Base-by-base conservation (phyloP, 2,113 vertebrate species). In the Bufo bufo region DNA sequence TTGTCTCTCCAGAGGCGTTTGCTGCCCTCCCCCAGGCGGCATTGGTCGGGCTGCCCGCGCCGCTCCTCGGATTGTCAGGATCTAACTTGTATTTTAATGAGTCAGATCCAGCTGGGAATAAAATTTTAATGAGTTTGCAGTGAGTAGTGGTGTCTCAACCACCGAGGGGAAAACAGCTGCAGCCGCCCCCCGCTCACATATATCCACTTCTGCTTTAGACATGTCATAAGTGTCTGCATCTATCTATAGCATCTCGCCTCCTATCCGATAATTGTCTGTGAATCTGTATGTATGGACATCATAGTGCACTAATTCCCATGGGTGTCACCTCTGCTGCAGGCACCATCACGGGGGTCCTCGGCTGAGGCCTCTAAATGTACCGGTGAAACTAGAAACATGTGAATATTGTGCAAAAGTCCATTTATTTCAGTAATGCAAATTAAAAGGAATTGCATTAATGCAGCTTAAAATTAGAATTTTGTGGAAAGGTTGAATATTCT, bases 91-190 rank as follows among this genome's bases (percentile, higher is more conserved):
- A 90, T 92, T 94, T 93, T 91, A 91, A 90, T 91, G 92, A 91
- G 89, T 91, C 90, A 90, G 89, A 71, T 91, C 92, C 90, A 90
- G 89, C 91, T 54, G 85, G 90, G 91, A 90, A 81, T 92, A 90
- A 87, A 90, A 91, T 92, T 93, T 94, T 93, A 93, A 93, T 94
- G 93, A 94, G 90, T 89, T 91, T 74, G 47, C 65, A 85, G 59
- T 77, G 82, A 84, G 87, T 88, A 84, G 81, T 66, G 87, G 82
- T 78, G 81, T 88, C 82, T 72, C 82, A 16, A 47, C 65, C 87
- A 74, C 45, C 61, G 69, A 86, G 82, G 85, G 56, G 87, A 20
- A 82, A 86, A 17, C 61, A 82, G 88, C 84, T 80, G 82, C 17
- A 47, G 81, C 82, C 69, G 23, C 52, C 87, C 86, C 87, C 69